Evolutionary conservation across 2,888 invertebrate species (phyloP).

Genomic region (Andrena fulva): DNA sequence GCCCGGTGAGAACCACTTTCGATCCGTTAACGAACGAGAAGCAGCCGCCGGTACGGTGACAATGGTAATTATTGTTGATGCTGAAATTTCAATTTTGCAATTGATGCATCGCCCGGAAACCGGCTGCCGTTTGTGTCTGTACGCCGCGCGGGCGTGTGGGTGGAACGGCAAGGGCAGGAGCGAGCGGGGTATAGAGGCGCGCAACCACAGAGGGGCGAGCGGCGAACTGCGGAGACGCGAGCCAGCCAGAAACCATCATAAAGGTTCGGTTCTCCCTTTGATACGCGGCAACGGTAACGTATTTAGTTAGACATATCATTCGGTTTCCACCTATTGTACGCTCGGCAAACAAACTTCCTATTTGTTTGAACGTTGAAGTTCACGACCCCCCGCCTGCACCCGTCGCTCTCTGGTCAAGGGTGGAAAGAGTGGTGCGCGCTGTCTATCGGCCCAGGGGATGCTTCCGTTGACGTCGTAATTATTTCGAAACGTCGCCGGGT

Average conservation of each 20-base stretch:
- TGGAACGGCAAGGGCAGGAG: slow-evolving; percentile 53
- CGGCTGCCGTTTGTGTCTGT: slow-evolving; percentile 54
- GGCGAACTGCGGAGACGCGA: slow-evolving; percentile 79
- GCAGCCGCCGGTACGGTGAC: slow-evolving; percentile 72
- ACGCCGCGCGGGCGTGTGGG: neutral
- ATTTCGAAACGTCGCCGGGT: slow-evolving; percentile 68
- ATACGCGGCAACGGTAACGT: slow-evolving; percentile 80
- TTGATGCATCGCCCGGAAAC: slow-evolving; percentile 77
- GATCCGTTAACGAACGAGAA: slow-evolving; percentile 67
- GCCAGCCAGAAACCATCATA: slow-evolving; percentile 83
- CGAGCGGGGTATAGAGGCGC: slow-evolving; percentile 19
- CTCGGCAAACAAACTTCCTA: slow-evolving; percentile 82
- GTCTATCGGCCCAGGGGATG: slow-evolving; percentile 59
- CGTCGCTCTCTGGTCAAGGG: slow-evolving; percentile 51
- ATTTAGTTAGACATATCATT: slow-evolving; percentile 84
- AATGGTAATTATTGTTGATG: slow-evolving; percentile 80
- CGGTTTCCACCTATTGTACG: slow-evolving; percentile 83
- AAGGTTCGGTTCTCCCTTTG: slow-evolving; percentile 83
- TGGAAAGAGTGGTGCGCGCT: slow-evolving; percentile 59
- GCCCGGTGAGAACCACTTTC: slow-evolving; percentile 67
- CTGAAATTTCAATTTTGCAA: slow-evolving; percentile 82
- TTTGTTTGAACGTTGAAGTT: slow-evolving; percentile 82
- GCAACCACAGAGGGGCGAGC: slow-evolving; percentile 76
- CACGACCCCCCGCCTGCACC: slow-evolving; percentile 33
- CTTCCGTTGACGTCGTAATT: slow-evolving; percentile 68